phyloP scores from a whole-genome alignment of 2,797 vertebrate species.

The Buceros bicornis region DNA sequence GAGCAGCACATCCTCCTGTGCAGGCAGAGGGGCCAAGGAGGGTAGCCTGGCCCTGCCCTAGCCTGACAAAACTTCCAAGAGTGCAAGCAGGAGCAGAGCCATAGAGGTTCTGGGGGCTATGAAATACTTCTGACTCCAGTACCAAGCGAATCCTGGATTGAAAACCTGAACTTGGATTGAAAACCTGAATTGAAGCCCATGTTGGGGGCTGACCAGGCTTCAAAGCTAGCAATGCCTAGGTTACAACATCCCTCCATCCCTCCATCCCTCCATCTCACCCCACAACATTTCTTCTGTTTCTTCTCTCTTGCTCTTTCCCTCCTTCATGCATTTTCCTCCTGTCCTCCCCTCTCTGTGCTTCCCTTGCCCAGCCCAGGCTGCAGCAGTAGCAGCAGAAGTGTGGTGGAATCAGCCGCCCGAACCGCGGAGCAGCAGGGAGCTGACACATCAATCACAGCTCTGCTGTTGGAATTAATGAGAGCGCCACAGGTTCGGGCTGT shows the following conservation, averaged over 20 bases:
- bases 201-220: not conserved
- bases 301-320: not conserved
- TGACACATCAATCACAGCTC: constrained; percentile 78
- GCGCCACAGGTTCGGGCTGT: constrained; percentile 76
- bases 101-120: not conserved
- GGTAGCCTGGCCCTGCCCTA: not conserved
- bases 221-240: not conserved
- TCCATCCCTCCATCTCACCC: not conserved
- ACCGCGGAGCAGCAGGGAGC: constrained; percentile 70
- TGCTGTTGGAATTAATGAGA: constrained; percentile 79
- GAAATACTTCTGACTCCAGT: not conserved
- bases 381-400: constrained; percentile 35
- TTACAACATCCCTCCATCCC: not conserved
- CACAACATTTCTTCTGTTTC: not conserved
- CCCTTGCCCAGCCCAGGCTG: not conserved
- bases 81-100: not conserved
- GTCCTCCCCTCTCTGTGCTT: not conserved
- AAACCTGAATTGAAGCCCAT: not conserved
- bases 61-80: not conserved
- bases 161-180: not conserved
- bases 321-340: not conserved
- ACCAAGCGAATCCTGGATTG: rapidly evolving
- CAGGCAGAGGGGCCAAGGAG: not conserved
- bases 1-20: not conserved
- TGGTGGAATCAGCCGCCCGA: constrained; percentile 58